Base-by-base conservation (phyloP, 2,113 vertebrate genomes). In the Capreolus pygargus region DNA sequence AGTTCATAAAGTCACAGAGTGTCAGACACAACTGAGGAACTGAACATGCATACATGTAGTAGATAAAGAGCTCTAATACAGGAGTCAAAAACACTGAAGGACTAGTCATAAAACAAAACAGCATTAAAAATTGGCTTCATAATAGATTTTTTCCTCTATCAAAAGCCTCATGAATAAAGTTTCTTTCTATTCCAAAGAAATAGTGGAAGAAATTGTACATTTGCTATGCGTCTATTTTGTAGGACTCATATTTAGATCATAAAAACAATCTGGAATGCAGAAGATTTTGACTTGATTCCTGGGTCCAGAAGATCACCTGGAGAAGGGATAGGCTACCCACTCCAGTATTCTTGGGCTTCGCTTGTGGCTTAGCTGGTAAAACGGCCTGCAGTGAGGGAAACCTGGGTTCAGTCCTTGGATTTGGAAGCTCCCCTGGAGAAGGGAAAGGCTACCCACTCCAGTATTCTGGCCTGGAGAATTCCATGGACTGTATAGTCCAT, bases 271-370 rank as follows among this genome's bases (percentile, higher is more conserved):
- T 74, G n/a, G 67, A 70, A 70, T 39, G 5, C n/a, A 70, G 2
- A 10, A 70, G 19, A 70, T 39, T 19, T 39, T 2, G 2, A 39
- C 67, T 70, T 70, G 67, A 23, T 70, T 70, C n/a, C 67, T 39
- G 19, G n/a, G 19, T 70, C 2, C 0, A 2, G n/a, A 39, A 39
- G 67, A 23, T 70, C n/a, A 2, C 1, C 19, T 39, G n/a, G 19
- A 39, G 19, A 39, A 70, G 4, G 67, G 67, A 70, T 23, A 39
- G 19, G 19, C n/a, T 39, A 23, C 5, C 1, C n/a, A 39, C 10
- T 23, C 67, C n/a, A 70, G n/a, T 39, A 39, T 70, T 70, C n/a
- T 39, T 70, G n/a, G n/a, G 67, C 67, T 39, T 70, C 19, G n/a
- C 19, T 70, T 23, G 17, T 36, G 67, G 67, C 5, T 70, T n/a